Conservation (phyloP, 2,888 invertebrate species). For the Phlogophora meticulosa region DNA sequence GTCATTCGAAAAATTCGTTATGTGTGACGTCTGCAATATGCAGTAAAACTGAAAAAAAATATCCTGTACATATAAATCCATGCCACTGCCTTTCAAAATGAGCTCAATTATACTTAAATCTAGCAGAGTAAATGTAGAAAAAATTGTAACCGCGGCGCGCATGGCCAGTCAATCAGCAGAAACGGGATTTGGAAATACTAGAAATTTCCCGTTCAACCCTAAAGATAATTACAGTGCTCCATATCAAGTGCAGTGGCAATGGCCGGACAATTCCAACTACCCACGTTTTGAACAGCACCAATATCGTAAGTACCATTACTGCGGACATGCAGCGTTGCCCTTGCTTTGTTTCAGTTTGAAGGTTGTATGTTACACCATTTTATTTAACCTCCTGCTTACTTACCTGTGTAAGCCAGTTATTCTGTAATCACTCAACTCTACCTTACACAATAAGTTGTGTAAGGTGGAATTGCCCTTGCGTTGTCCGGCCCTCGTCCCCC, state of each 20-base stretch:
- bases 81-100: neutral
- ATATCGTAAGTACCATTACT: neutral
- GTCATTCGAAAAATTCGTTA: conserved; percentile 6
- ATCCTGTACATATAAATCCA: neutral
- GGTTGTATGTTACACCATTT: too few species aligned
- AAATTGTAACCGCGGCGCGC: neutral
- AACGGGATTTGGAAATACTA: too few species aligned
- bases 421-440: too few species aligned
- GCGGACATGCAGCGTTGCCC: too few species aligned
- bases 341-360: too few species aligned
- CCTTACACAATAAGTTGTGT: too few species aligned
- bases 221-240: neutral
- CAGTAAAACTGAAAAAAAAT: neutral
- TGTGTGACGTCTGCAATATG: neutral
- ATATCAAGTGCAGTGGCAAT: conserved; percentile 6
- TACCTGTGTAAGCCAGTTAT: too few species aligned
- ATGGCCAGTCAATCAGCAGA: neutral
- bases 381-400: too few species aligned
- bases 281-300: conserved; percentile 2
- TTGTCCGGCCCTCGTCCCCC: too few species aligned
- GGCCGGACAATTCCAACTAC: neutral
- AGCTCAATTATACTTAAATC: neutral
- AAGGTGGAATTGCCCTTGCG: too few species aligned
- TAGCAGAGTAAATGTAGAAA: fast-evolving
- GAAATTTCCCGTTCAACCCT: too few species aligned